Evolutionary conservation across 2,888 invertebrate genomes (phyloP).

Genomic region (Lepetodrilus schrolli): DNA sequence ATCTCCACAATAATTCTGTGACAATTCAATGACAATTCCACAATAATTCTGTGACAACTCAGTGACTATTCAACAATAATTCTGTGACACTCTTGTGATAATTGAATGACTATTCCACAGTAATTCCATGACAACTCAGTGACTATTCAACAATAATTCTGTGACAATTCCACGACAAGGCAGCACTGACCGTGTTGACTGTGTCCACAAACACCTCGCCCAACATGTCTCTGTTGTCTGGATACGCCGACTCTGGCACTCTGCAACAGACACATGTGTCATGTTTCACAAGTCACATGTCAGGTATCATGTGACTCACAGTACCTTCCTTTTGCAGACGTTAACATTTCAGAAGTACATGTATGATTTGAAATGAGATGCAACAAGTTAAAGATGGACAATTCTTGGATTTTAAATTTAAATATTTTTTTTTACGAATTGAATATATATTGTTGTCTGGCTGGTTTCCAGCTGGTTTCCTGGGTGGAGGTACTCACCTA

Average conservation of each 20-base stretch:
- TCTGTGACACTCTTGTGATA: too few relatives aligned
- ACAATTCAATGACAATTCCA: too few relatives aligned
- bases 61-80: too few relatives aligned
- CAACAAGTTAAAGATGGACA: too few relatives aligned
- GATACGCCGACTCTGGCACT: constrained; percentile 70
- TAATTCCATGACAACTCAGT: background rate
- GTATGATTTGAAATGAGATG: background rate
- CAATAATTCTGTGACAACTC: too few relatives aligned
- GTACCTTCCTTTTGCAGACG: background rate
- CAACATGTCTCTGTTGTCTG: constrained; percentile 71
- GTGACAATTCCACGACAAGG: background rate
- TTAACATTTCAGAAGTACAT: background rate
- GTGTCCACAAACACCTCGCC: constrained; percentile 75
- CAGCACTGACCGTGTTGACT: constrained; percentile 71
- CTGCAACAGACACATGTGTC: constrained; percentile 39
- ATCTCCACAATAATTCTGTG: too few relatives aligned
- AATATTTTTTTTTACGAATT: background rate
- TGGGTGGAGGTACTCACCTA: constrained; percentile 61
- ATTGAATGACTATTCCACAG: too few relatives aligned
- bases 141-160: background rate
- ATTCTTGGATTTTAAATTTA: too few relatives aligned
- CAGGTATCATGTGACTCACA: background rate
- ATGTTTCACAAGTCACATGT: background rate
- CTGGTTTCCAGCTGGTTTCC: too few relatives aligned
- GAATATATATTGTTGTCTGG: too few relatives aligned